Conservation (phyloP, 2,888 invertebrate species). For the Platycnemis pennipes region DNA sequence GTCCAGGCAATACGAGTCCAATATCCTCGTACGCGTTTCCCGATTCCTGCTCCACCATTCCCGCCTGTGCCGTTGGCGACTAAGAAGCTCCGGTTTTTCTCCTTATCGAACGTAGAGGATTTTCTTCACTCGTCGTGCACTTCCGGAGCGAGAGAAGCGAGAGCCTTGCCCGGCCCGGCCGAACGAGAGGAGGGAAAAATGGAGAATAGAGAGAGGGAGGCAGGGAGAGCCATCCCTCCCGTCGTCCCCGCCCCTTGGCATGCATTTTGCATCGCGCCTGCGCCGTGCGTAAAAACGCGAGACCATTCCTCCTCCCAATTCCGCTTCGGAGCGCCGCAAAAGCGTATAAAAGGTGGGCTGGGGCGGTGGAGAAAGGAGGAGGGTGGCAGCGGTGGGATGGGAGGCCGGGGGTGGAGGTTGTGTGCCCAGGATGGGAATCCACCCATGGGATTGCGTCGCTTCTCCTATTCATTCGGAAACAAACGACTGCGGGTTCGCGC, state of each 20-base stretch:
- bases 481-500: constrained; percentile 60
- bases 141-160: no score
- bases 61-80: no score
- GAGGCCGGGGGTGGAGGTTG: not conserved
- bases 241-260: not conserved
- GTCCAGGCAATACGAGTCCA: no score
- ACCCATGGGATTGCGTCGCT: constrained; percentile 56
- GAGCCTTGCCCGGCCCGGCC: no score
- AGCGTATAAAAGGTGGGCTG: not conserved
- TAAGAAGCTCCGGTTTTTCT: no score
- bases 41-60: no score
- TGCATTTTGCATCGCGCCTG: constrained; percentile 49
- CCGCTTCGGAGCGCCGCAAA: constrained; percentile 30
- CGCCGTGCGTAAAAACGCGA: constrained; percentile 5
- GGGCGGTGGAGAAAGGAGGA: not conserved
- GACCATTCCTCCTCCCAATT: not conserved
- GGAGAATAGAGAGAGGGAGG: constrained; percentile 5
- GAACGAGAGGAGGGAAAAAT: no score
- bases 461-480: constrained; percentile 66
- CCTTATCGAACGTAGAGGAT: no score
- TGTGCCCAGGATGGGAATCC: constrained; percentile 29
- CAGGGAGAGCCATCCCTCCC: not conserved
- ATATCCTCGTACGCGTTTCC: no score
- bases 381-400: not conserved
- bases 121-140: no score